Evolutionary conservation across 2,888 invertebrate species (phyloP), one percentile per base, ranked within the genome.

Genomic region (Lasioglossum leucozonium): DNA sequence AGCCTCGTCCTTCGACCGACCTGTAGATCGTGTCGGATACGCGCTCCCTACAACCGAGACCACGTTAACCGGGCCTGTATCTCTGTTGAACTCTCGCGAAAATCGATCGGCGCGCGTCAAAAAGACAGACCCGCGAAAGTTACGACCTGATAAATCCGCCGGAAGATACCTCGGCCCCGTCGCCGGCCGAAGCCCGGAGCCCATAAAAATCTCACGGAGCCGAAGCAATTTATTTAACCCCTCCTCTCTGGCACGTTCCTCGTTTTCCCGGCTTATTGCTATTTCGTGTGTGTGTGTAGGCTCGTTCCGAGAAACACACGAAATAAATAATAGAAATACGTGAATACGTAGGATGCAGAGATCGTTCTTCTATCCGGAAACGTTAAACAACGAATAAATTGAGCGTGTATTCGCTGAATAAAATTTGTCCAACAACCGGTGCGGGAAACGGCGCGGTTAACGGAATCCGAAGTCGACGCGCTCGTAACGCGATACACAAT

Each of bases 21-120:
- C 85, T 85, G 89, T 87, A 87, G 85, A 87, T 89, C 83, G 85
- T 84, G 82, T 83, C 74, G 77, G 87, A 87, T 87, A 87, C 72
- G 69, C 67, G 69, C 67, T 75, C n/a, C 76, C 83, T 77, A 86
- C 82, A 82, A 76, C 78, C 69, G 30, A 62, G 78, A 55, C 86
- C 80, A 58, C 80, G 80, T 82, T 83, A 74, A 40, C 62, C 72
- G 69, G 69, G 11, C 30, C 26, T 79, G 55, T 67, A 76, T 85
- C 74, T 77, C 85, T 73, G 72, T 78, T 82, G 51, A 40, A 73
- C 67, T 67, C 77, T 71, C 47, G 80, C 58, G 82, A 34, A 80
- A 81, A 85, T 85, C 79, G 81, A 85, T 82, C 67, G 42, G 44
- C 47, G 44, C 58, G 44, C 47, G 44, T 67, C 58, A 40, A 62